Conservation (phyloP, 2,888 invertebrate genomes). For the Melolontha melolontha region DNA sequence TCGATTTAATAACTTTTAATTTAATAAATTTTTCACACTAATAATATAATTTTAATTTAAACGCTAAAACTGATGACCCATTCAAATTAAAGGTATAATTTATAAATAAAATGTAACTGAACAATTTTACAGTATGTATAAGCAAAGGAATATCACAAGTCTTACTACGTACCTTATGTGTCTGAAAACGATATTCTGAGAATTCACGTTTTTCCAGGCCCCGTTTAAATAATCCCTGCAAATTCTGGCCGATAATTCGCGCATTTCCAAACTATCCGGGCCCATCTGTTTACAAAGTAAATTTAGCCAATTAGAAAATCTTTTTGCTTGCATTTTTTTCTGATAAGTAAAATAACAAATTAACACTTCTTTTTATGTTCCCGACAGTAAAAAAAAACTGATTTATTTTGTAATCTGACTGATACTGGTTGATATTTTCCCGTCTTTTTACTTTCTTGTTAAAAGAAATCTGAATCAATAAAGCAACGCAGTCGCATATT, state of each 20-base stretch:
- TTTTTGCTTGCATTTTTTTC: constrained; percentile 32
- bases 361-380: too few relatives aligned
- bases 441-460: not conserved
- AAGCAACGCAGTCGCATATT: constrained; percentile 36
- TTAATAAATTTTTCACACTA: too few relatives aligned
- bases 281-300: constrained; percentile 69
- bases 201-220: constrained; percentile 87
- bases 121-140: too few relatives aligned
- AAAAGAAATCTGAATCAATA: constrained; percentile 20
- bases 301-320: constrained; percentile 39
- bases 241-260: constrained; percentile 84
- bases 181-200: constrained; percentile 82
- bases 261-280: constrained; percentile 79
- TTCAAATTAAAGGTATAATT: too few relatives aligned
- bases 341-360: constrained; percentile 2
- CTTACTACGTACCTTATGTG: constrained; percentile 79
- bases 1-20: too few relatives aligned
- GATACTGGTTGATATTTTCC: not conserved
- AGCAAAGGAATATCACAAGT: too few relatives aligned
- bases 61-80: too few relatives aligned
- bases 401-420: not conserved
- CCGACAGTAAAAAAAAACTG: too few relatives aligned
- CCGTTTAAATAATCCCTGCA: constrained; percentile 92
- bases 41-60: too few relatives aligned
- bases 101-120: too few relatives aligned